Conservation (phyloP, 2,888 invertebrate species). For the Drosophila hamatofila region DNA sequence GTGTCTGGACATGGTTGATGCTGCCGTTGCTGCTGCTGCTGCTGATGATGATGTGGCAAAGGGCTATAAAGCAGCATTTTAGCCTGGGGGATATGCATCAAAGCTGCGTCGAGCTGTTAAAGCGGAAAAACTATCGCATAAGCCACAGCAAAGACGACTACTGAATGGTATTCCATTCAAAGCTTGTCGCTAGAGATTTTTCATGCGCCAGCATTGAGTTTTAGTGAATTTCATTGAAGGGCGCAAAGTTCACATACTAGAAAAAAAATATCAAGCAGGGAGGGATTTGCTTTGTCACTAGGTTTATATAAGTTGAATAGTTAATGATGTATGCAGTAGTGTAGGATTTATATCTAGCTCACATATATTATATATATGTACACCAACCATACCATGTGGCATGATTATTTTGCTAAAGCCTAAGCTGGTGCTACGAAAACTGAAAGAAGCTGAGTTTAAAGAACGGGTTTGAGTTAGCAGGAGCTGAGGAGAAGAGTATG, state of each 20-base stretch:
- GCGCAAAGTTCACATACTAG: constrained; percentile 4
- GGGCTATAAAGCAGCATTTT: constrained; percentile 61
- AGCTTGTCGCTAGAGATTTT: constrained; percentile 4
- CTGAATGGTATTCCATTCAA: constrained; percentile 16
- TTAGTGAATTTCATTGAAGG: constrained; percentile 1
- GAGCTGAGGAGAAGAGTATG: too few species aligned
- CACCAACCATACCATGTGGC: too few species aligned
- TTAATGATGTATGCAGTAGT: neutral
- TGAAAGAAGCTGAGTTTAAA: neutral
- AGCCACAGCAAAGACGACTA: constrained; percentile 22
- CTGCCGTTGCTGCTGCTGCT: constrained; percentile 23
- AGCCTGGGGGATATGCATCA: constrained; percentile 38
- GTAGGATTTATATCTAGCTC: neutral
- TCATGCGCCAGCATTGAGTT: neutral
- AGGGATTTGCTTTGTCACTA: neutral
- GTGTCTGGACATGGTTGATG: constrained; percentile 25
- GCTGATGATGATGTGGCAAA: constrained; percentile 63
- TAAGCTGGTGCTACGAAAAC: neutral
- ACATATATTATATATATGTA: neutral
- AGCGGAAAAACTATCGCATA: constrained; percentile 22
- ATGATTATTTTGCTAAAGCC: neutral
- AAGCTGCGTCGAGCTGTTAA: constrained; percentile 36
- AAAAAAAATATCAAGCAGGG: neutral
- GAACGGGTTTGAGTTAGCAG: too few species aligned
- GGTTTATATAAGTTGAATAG: constrained; percentile 4